Evolutionary conservation across 2,113 vertebrate species (phyloP), one percentile per base, ranked within the genome.

Genomic region (Chlorodrepanis virens): DNA sequence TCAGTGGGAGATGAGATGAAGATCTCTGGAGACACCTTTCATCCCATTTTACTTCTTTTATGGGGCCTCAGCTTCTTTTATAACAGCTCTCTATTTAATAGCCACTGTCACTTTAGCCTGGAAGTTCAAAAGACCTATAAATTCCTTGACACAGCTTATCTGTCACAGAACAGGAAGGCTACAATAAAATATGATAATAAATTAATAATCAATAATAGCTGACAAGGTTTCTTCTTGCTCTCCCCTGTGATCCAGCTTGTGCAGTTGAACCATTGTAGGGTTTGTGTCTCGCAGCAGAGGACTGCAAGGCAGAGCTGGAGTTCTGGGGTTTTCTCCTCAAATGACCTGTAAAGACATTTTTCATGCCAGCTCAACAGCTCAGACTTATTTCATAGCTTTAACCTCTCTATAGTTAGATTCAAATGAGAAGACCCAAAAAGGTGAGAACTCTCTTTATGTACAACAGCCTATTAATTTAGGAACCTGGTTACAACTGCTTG

Each of bases 131-230:
- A 90, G 68, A 94, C n/a, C 83, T 84, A 90, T 96, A 96, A 93
- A 96, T 96, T 92, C 2, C 64, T 70, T 95, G 83, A 84, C 79
- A 94, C 40, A 68, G 61, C 72, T 92, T 88, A 89, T 94, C 80
- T 95, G 90, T 64, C 69, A 78, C 17, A 65, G 79, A 93, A 64
- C 40, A 96, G 60, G 64, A 94, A 72, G 56, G 23, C 72, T 76
- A 57, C 86, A 90, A 93, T 96, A 96, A 92, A 95, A 93, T 89
- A 82, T 37, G 68, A 59, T 86, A 90, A 89, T 87, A 90, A 93
- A 96, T 96, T 96, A 92, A 82, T 96, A 78, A 95, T 96, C 90
- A 90, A 72, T 96, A 94, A 57, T 47, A 76, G 69, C 83, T 95
- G 92, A 82, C 76, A 95, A 60, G 57, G 57, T 93, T 96, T 42